A percentile compares a stretch with the other conserved stretches of the same genome.
Evolutionary conservation across 2,113 vertebrate species (phyloP).

Genomic region (Origma solitaria): DNA sequence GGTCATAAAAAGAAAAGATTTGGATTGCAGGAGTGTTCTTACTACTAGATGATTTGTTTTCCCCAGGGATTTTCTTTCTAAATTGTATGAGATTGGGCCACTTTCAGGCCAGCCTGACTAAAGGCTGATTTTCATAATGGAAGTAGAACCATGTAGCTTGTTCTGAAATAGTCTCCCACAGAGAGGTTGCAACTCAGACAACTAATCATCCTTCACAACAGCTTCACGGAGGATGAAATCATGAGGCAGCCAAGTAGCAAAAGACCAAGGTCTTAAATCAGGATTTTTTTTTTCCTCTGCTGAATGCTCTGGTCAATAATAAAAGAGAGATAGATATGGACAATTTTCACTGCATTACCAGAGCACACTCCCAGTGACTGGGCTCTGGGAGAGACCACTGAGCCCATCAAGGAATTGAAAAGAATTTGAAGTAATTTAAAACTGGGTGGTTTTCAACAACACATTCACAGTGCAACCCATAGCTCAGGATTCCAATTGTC

Average conservation of each 20-base stretch:
- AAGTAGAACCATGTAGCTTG: neutral
- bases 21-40: neutral
- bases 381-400: too few relatives aligned
- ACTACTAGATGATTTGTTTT: neutral
- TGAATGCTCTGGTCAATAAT: neutral
- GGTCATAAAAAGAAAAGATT: neutral
- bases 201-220: neutral
- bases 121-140: neutral
- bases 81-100: neutral
- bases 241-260: neutral
- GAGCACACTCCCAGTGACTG: too few relatives aligned
- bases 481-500: neutral
- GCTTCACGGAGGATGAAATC: neutral
- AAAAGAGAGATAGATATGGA: neutral
- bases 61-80: neutral
- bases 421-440: too few relatives aligned
- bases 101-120: neutral
- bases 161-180: neutral
- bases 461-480: neutral
- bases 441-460: neutral
- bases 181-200: neutral
- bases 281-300: neutral
- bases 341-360: too few relatives aligned
- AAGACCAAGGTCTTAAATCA: neutral
- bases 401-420: neutral